Base-by-base conservation (phyloP, 2,888 invertebrate species). In the Hirtodrosophila cameraria region DNA sequence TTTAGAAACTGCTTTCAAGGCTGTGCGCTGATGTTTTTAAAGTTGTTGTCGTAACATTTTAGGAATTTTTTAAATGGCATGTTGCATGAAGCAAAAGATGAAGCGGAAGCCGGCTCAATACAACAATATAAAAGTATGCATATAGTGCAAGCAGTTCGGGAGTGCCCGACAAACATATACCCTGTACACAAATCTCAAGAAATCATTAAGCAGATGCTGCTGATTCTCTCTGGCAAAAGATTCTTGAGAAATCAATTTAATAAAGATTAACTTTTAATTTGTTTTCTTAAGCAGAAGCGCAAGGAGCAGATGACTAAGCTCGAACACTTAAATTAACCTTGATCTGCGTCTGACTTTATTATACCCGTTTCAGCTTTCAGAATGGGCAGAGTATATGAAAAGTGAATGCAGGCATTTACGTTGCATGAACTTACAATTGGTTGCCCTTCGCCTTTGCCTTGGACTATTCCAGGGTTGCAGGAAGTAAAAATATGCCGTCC, bases 361-460 rank as follows among this genome's bases (percentile, higher is more conserved):
- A 33, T 33, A 33, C n/a, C 25, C 25, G 35, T 39, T 42, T 49
- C n/a, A 12, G 35, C 12, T 8, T 7, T 7, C 8, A 6, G 6
- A 23, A 23, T 23, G 6, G 23, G 6, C 6, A 23, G 7, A 52
- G 2, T 38, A 55, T 35, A 54, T 20, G 62, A 57, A 78, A 69
- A 48, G 63, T 75, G 61, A 68, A 74, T 55, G 72, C 41, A 31
- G 43, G 43, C 30, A 49, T n/a, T 41, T 36, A 36, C 52, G 49
- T 59, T 72, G 33, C 42, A 49, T 55, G 25, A 67, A 50, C 57
- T 39, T 25, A 20, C 20, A n/a, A 33, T 49, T 31, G 11, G n/a
- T 11, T 71, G 75, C 43, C 84, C 78, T 83, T 82, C 78, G 78
- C 65, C 75, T 72, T 75, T 58, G 75, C 72, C 61, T 79, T 75